These are phyloP conservation scores for Leptonema lineaticorne DNA, from an alignment of 1,140 invertebrate genomes.

Conservation along the genomic window DNA sequence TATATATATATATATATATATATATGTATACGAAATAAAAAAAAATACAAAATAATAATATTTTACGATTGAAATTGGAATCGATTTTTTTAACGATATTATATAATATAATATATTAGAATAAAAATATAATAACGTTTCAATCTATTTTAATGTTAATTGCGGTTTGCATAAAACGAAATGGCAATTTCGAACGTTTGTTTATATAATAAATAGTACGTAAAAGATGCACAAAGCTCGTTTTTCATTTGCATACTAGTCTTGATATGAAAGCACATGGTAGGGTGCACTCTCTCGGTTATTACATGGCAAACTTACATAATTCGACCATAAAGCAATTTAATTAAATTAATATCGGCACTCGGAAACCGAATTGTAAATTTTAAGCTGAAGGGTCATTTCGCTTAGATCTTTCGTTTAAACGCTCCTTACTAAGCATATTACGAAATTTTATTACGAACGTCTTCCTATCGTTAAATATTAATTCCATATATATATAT, in stretches of 20 bases:
- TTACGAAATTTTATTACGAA: constrained; percentile 2
- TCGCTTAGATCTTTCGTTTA: constrained; percentile 26
- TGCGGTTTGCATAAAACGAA: too few relatives aligned
- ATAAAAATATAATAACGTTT: neutral
- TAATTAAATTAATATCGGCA: constrained; percentile 36
- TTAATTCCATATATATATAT: neutral
- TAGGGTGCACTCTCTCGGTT: constrained; percentile 18
- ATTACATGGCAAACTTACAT: constrained; percentile 32
- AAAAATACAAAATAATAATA: neutral
- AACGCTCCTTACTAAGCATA: constrained; percentile 20
- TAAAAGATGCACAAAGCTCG: too few relatives aligned
- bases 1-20: neutral
- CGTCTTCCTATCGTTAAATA: neutral
- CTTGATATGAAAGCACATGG: constrained; percentile 7
- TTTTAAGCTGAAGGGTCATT: constrained; percentile 30
- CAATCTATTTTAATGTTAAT: too few relatives aligned
- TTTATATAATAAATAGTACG: too few relatives aligned
- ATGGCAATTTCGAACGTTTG: too few relatives aligned
- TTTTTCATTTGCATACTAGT: too few relatives aligned
- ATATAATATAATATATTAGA: too few relatives aligned
- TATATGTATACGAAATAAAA: neutral
- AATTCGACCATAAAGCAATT: constrained; percentile 35
- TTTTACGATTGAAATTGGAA: neutral
- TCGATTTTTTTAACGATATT: too few relatives aligned
- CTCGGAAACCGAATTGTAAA: constrained; percentile 21